Evolutionary conservation across 2,888 invertebrate genomes (phyloP).

Genomic region (Opisthograptis luteolata): DNA sequence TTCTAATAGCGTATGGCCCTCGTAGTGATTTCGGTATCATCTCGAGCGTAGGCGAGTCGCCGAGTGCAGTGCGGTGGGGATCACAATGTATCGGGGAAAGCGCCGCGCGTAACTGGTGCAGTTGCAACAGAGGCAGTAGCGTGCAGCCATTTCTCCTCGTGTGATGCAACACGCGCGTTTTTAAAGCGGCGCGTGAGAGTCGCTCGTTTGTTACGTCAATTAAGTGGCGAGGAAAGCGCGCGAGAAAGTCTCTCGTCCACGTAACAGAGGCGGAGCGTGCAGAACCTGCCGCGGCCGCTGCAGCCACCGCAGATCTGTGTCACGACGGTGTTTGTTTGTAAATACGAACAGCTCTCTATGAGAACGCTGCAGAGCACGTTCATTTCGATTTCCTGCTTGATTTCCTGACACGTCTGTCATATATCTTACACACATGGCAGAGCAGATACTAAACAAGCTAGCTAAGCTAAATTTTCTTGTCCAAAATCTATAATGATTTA

Average conservation of each 20-base stretch:
- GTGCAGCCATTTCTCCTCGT: conserved; percentile 80
- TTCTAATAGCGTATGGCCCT: conserved; percentile 61
- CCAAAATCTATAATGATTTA: background rate
- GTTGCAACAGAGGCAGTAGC: conserved; percentile 73
- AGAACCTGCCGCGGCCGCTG: conserved; percentile 49
- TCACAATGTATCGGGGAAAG: conserved; percentile 75
- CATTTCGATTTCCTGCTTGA: conserved; percentile 47
- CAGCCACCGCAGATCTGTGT: conserved; percentile 62
- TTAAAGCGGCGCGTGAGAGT: conserved; percentile 76
- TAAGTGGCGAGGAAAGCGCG: conserved; percentile 78
- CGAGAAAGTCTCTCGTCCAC: conserved; percentile 76
- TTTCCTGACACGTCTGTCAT: conserved; percentile 47
- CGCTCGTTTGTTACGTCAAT: conserved; percentile 81
- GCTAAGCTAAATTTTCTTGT: too few species aligned
- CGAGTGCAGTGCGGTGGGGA: conserved; percentile 48
- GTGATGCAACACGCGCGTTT: conserved; percentile 79
- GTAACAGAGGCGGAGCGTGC: conserved; percentile 63
- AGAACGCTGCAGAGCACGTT: conserved; percentile 55
- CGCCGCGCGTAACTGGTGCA: conserved; percentile 70
- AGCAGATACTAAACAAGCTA: too few species aligned
- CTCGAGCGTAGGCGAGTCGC: conserved; percentile 45
- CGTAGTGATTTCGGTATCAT: conserved; percentile 59
- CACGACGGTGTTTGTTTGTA: conserved; percentile 76
- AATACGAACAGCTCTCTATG: conserved; percentile 57
- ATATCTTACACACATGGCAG: too few species aligned